These are phyloP conservation scores for Pantherophis alleghaniensis DNA, from an alignment of 2,797 vertebrate species.

Conservation along the genomic window DNA sequence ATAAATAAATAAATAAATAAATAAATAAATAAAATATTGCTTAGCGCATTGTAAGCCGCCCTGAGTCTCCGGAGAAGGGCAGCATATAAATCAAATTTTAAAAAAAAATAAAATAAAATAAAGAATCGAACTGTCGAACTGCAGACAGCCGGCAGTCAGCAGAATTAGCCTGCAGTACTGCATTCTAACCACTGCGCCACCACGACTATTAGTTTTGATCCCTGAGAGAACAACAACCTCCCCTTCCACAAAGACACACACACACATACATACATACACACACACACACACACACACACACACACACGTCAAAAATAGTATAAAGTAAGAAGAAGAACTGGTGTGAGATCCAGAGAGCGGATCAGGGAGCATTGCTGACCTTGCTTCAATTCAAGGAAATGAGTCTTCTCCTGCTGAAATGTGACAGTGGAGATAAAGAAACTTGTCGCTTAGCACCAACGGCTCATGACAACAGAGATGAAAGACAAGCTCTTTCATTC, in stretches of 20 bases:
- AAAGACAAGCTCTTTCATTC: background rate
- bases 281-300: background rate
- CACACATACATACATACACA: background rate
- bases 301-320: background rate
- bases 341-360: background rate
- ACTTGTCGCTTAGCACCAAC: background rate
- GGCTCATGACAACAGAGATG: background rate
- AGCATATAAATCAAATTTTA: too few species aligned
- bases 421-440: background rate
- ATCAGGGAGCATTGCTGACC: background rate
- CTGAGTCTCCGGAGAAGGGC: too few species aligned
- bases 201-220: background rate
- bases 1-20: too few species aligned
- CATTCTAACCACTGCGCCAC: background rate
- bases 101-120: too few species aligned
- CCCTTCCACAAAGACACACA: background rate
- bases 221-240: background rate
- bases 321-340: conserved; percentile 8
- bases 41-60: too few species aligned
- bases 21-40: too few species aligned
- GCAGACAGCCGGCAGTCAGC: background rate
- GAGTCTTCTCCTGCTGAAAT: background rate
- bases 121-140: background rate
- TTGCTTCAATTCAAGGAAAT: background rate
- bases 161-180: background rate